Base-by-base conservation (phyloP, 2,113 vertebrate genomes). In the Ammodytes marinus region DNA sequence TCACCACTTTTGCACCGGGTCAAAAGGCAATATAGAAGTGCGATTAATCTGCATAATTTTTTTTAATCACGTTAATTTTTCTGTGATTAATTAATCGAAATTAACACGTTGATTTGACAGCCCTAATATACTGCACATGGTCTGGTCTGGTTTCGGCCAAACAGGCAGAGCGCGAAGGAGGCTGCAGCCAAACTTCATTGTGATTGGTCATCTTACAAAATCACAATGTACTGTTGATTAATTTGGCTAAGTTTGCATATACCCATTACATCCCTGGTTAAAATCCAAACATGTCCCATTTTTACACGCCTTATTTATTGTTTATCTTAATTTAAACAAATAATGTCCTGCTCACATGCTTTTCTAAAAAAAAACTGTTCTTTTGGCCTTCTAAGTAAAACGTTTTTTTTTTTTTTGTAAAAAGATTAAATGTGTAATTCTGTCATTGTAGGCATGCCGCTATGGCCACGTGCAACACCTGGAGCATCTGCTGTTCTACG, bases 401-500 rank as follows among this genome's bases (percentile, higher is more conserved):
- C 11, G 13, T 11, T 27, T 1, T 8, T 72, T 55, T 72, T 55
- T 0, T 9, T 43, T 74, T 58, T 19, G 3, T 61, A 35, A 49
- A 65, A 69, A 17, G 27, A 64, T 4, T 71, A 60, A 74, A 45
- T 61, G 8, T 61, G 17, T 79, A 42, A 40, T 27, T 83, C 8
- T 92, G 14, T 89, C 1, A 15, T 82, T 60, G 45, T 72, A 99
- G 98, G 97, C 97, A 0, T 99, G 98, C 69, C 98, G 98, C 87
- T 98, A 99, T 1, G 98, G 98, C 6, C 97, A 99, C 0, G 98
- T 99, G 47, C 98, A 99, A 82, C 98, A 99, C 87, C 88, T 99
- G 95, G 97, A 99, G 79, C 98, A 99, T 45, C 96, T 99, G 39
- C 95, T 99, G n/a, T 99, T 99, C 89, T 99, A 99, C 0, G 98